phyloP scores from a whole-genome alignment of 1,140 invertebrate genomes.

The Pollicipes pollicipes region DNA sequence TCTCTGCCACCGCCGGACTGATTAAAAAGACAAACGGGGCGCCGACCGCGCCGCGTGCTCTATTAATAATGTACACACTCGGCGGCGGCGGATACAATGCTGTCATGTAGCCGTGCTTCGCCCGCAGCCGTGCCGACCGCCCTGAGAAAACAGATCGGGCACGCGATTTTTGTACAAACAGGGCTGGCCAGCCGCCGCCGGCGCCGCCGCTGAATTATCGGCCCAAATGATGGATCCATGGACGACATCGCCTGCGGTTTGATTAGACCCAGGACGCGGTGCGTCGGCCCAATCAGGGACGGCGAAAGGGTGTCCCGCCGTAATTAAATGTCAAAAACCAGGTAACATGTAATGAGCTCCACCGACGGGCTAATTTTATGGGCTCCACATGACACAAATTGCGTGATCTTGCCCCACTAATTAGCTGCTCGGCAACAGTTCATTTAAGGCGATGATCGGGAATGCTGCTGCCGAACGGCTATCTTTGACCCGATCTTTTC shows the following conservation, averaged over 20 bases:
- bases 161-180: neutral
- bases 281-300: neutral
- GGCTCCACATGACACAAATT: neutral
- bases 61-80: neutral
- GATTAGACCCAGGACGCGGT: neutral
- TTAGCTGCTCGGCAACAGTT: neutral
- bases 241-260: too few relatives aligned
- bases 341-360: neutral
- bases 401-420: neutral
- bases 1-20: neutral
- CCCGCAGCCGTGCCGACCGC: too few relatives aligned
- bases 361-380: neutral
- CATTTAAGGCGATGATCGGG: too few relatives aligned
- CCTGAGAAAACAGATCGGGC: neutral
- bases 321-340: conserved; percentile 1
- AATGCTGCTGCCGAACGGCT: too few relatives aligned
- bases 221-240: neutral
- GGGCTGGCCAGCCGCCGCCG: too few relatives aligned
- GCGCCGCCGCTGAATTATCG: too few relatives aligned
- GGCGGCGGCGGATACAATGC: neutral
- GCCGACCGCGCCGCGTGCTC: neutral
- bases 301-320: neutral
- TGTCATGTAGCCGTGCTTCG: too few relatives aligned
- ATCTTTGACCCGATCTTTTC: too few relatives aligned
- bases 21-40: conserved; percentile 1